A percentile compares a stretch with the other conserved stretches of the same genome.
Evolutionary conservation across 1,140 invertebrate genomes (phyloP).

Genomic region (Drosophila asahinai): DNA sequence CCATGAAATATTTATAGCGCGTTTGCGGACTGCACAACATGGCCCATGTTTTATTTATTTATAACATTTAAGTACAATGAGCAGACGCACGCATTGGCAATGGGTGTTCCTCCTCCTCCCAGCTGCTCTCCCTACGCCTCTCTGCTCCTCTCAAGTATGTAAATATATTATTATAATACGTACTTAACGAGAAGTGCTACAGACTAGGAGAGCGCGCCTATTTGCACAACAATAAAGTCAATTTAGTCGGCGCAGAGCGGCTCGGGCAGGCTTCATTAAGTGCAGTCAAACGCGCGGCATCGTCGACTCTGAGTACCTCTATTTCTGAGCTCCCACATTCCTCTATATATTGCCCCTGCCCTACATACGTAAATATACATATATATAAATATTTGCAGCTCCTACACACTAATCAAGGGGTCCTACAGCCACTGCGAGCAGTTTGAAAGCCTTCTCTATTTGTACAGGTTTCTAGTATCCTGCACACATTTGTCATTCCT

Average conservation of each 20-base stretch:
- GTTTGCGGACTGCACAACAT: slow-evolving; percentile 31
- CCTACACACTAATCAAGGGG: slow-evolving; percentile 4
- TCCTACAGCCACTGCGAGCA: not conserved
- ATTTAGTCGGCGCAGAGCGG: slow-evolving; percentile 63
- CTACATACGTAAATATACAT: slow-evolving; percentile 42
- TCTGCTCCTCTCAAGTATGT: slow-evolving; percentile 34
- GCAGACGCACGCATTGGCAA: slow-evolving; percentile 58
- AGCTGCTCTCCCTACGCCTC: not conserved
- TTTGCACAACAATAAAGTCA: slow-evolving; percentile 81
- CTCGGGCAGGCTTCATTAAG: slow-evolving; percentile 66
- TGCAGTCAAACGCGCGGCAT: slow-evolving; percentile 72
- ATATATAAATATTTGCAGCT: slow-evolving; percentile 53
- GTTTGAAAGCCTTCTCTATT: not conserved
- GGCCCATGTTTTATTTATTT: slow-evolving; percentile 73
- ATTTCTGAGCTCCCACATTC: slow-evolving; percentile 9
- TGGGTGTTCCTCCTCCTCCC: slow-evolving; percentile 40
- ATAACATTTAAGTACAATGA: slow-evolving; percentile 73
- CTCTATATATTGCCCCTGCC: not conserved
- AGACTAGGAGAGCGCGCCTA: slow-evolving; percentile 57
- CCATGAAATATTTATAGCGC: slow-evolving; percentile 66
- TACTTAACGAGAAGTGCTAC: slow-evolving; percentile 61
- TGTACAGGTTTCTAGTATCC: not conserved
- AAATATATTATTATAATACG: slow-evolving; percentile 80
- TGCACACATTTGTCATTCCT: slow-evolving; percentile 4
- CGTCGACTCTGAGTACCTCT: slow-evolving; percentile 42